Percentiles rank a stretch among this genome's conserved stretches.
phyloP scores from a whole-genome alignment of 1,140 invertebrate species.

The Metopolophium dirhodum region DNA sequence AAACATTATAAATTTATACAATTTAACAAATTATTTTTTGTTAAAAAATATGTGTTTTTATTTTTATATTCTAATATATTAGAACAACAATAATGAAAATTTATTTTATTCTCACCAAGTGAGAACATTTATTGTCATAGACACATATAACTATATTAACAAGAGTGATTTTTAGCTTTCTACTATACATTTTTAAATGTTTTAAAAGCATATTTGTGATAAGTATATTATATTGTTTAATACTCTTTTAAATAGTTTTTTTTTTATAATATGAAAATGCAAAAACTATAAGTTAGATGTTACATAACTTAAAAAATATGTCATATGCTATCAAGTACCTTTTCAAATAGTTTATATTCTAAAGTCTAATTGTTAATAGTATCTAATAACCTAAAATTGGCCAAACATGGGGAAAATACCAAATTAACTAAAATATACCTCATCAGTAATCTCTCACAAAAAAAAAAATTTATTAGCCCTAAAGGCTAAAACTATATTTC shows the following conservation, averaged over 20 bases:
- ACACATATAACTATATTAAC: not conserved
- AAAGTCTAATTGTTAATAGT: not conserved
- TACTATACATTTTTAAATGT: not conserved
- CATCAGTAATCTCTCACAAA: too few species aligned
- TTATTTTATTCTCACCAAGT: not conserved
- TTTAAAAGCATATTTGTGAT: constrained; percentile 1
- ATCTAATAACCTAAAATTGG: not conserved
- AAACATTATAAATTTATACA: constrained; percentile 30
- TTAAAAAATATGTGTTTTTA: constrained; percentile 30
- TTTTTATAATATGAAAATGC: not conserved
- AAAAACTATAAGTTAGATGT: not conserved
- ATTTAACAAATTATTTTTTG: constrained; percentile 45
- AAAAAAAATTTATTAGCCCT: too few species aligned
- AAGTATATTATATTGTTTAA: not conserved
- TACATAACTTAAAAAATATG: not conserved
- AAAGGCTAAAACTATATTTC: too few species aligned
- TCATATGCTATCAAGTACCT: not conserved
- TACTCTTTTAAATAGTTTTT: not conserved
- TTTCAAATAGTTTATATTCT: not conserved
- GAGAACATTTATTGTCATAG: not conserved
- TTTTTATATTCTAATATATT: not conserved
- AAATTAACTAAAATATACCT: too few species aligned
- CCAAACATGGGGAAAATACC: not conserved
- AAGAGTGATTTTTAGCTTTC: too few species aligned
- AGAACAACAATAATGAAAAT: not conserved